A percentile compares a stretch with the other conserved stretches of the same genome.
phyloP scores from a whole-genome alignment of 1,140 invertebrate species.

The Chrysopa pallens region DNA sequence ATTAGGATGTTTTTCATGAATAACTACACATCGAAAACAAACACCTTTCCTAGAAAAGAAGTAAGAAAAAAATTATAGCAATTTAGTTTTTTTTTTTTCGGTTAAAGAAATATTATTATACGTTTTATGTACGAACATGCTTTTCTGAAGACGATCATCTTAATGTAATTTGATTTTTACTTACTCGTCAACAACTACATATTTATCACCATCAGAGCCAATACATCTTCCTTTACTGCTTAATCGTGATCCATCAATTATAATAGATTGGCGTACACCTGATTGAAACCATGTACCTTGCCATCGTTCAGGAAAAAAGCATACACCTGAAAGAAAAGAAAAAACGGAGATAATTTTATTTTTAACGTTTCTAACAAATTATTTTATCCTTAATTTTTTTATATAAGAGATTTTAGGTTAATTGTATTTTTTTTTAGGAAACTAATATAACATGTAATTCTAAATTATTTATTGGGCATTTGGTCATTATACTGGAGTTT shows the following conservation, averaged over 20 bases:
- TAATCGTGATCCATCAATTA: constrained; percentile 55
- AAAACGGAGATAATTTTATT: background rate
- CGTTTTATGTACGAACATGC: background rate
- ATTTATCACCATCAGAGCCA: constrained; percentile 65
- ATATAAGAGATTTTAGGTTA: too few species aligned
- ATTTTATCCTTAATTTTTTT: background rate
- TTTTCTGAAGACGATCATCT: too few species aligned
- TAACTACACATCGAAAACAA: constrained; percentile 78
- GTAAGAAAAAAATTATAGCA: background rate
- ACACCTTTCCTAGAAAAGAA: constrained; percentile 19
- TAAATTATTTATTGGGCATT: too few species aligned
- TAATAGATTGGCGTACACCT: constrained; percentile 58
- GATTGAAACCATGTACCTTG: constrained; percentile 73
- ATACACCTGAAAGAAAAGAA: constrained; percentile 37
- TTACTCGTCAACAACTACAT: constrained; percentile 66
- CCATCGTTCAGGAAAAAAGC: constrained; percentile 59
- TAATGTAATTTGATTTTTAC: constrained; percentile 18
- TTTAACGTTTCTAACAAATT: background rate
- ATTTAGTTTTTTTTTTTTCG: background rate
- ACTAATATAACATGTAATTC: too few species aligned
- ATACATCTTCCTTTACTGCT: constrained; percentile 65
- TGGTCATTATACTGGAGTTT: too few species aligned
- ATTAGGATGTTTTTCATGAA: constrained; percentile 81
- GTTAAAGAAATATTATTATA: too few species aligned
- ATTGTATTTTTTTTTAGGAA: too few species aligned